Evolutionary conservation across 2,113 vertebrate species (phyloP), one percentile per base, ranked within the genome.

Genomic region (Camelus bactrianus): DNA sequence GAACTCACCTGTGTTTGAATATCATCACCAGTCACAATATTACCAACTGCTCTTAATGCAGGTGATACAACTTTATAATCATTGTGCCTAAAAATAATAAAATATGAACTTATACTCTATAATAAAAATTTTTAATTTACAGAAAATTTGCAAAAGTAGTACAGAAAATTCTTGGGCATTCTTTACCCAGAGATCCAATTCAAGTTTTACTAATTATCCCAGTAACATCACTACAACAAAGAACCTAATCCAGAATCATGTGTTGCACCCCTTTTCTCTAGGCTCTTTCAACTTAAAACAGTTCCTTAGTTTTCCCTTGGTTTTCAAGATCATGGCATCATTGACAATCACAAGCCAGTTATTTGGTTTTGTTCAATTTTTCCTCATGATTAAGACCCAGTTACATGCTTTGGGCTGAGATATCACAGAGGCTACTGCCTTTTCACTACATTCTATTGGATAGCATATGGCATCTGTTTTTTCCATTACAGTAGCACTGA

Each of bases 31-130:
- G 99, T 99, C 94, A 99, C 99, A 96, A 99, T 99, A 98, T 99
- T 99, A 94, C 99, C 99, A 97, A 99, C 99, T 38, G 99, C 99
- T 98, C 99, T 99, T 92, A 99, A 97, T 79, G 99, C 99, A 98
- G 99, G 99, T 69, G 99, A 99, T 62, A 99, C 99, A 89, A 99
- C 99, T 98, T 99, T 99, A 97, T 99, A 99, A 98, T 99, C 99
- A 97, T 98, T 99, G 97, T 99, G 99, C 99, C 99, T 99, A 93
- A 95, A 97, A 85, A 95, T 16, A 76, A 38, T 52, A 94, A 83
- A 98, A 98, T 42, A 93, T 69, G 56, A 97, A 77, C 85, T 86
- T 3, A 38, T 0, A 95, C 28, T 58, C 6, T 64, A 91, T 16
- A 5, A 2, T 46, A 80, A 86, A 58, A 96, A 83, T 87, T 77